Conservation (phyloP, 2,113 vertebrate species). For the Cryptoleucopteryx plumbea region DNA sequence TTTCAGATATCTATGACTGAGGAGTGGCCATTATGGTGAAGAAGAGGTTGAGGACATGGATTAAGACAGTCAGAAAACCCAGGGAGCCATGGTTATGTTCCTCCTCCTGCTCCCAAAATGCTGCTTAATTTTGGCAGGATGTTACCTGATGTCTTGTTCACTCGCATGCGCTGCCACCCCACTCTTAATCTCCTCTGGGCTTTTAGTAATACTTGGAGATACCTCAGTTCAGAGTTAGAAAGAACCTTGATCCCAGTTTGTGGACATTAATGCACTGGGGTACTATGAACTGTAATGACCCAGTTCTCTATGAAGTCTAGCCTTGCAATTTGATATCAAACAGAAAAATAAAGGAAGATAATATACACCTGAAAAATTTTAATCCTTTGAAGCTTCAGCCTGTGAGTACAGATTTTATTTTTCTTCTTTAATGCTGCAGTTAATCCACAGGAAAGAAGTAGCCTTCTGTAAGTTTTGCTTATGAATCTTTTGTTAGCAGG, state of each 20-base stretch:
- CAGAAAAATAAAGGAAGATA: neutral
- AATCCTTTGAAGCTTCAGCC: neutral
- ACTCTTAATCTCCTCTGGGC: neutral
- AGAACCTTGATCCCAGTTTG: neutral
- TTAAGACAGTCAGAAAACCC: neutral
- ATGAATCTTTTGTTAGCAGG: neutral
- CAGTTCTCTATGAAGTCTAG: neutral
- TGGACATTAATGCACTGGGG: neutral
- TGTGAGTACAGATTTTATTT: neutral
- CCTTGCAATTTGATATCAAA: neutral
- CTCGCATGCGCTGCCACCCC: neutral
- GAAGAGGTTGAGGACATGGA: neutral
- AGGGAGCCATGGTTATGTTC: accelerated
- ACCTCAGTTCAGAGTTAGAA: neutral
- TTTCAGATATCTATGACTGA: neutral
- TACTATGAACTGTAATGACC: neutral
- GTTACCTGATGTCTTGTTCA: neutral
- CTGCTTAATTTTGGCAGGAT: neutral
- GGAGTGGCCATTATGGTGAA: neutral
- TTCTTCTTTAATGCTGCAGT: neutral
- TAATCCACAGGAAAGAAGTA: neutral
- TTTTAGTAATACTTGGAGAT: neutral
- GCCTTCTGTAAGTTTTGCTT: neutral
- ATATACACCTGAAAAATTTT: neutral
- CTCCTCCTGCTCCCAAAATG: neutral